Evolutionary conservation across 2,888 invertebrate species (phyloP).

Genomic region (Hofmannophila pseudospretella): DNA sequence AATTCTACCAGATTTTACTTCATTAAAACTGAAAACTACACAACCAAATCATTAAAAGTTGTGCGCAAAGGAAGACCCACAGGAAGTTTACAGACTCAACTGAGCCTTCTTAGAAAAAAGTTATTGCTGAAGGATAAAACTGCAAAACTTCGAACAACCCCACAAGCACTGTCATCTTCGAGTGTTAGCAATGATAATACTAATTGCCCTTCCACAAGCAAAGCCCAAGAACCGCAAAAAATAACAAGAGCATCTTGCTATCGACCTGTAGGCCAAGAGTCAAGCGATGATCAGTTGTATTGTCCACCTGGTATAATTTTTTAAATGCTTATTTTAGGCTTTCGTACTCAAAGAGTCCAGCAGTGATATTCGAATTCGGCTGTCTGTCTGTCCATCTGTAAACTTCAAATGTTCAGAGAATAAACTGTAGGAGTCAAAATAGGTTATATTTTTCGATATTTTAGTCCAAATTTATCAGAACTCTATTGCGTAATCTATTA

Average conservation of each 20-base stretch:
- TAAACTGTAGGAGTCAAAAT: no score
- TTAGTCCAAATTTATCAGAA: no score
- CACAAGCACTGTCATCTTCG: no score
- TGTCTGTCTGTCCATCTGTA: no score
- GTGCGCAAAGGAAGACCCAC: not conserved
- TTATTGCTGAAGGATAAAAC: not conserved
- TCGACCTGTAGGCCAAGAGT: not conserved
- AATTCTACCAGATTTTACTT: not conserved
- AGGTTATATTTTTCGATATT: no score
- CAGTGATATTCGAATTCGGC: no score
- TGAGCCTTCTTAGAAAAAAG: not conserved
- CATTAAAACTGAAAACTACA: not conserved
- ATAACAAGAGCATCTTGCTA: not conserved
- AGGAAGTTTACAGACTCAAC: not conserved
- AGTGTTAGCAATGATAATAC: not conserved
- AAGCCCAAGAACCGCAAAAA: not conserved
- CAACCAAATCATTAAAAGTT: not conserved
- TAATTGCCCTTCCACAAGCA: no score
- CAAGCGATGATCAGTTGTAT: no score
- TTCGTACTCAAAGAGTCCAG: no score
- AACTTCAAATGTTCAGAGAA: no score
- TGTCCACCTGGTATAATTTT: not conserved
- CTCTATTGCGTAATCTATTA: no score
- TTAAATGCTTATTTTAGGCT: no score
- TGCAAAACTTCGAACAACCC: not conserved